Conservation (phyloP, 2,888 invertebrate species). For the Hofmannophila pseudospretella region DNA sequence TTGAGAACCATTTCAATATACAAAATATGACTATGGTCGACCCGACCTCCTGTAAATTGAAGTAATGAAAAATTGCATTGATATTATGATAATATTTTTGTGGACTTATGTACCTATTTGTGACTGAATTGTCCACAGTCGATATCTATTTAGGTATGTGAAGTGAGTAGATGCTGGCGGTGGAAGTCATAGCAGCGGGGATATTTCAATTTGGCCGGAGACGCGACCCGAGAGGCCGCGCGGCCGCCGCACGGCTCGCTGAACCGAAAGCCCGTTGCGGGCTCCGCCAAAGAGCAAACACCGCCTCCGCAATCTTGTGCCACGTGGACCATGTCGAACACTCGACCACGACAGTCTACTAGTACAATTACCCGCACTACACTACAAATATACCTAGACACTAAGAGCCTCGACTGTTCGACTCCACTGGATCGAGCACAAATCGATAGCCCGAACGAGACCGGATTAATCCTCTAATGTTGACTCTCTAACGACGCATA, state of each 20-base stretch:
- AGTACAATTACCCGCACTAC: slow-evolving; percentile 58
- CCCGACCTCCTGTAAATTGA: slow-evolving; percentile 4
- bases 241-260: slow-evolving; percentile 68
- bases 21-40: slow-evolving; percentile 37
- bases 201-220: slow-evolving; percentile 76
- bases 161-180: slow-evolving; percentile 31
- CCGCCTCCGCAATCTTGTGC: slow-evolving; percentile 75
- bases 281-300: slow-evolving; percentile 75
- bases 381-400: slow-evolving; percentile 23
- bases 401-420: slow-evolving; percentile 19
- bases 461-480: slow-evolving; percentile 18
- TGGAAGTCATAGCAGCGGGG: slow-evolving; percentile 51
- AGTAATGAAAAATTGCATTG: neutral
- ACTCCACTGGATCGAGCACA: slow-evolving; percentile 20
- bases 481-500: slow-evolving; percentile 17
- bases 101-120: neutral
- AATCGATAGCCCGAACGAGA: slow-evolving; percentile 25
- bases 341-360: slow-evolving; percentile 68
- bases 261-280: slow-evolving; percentile 72
- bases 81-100: neutral
- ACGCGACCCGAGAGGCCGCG: slow-evolving; percentile 72
- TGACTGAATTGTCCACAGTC: no score
- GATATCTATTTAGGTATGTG: slow-evolving; percentile 11
- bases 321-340: slow-evolving; percentile 70
- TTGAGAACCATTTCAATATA: slow-evolving; percentile 67